Evolutionary conservation across 92 coral and sea anemone species (phyloP).

Genomic region (Micromussa lordhowensis): DNA sequence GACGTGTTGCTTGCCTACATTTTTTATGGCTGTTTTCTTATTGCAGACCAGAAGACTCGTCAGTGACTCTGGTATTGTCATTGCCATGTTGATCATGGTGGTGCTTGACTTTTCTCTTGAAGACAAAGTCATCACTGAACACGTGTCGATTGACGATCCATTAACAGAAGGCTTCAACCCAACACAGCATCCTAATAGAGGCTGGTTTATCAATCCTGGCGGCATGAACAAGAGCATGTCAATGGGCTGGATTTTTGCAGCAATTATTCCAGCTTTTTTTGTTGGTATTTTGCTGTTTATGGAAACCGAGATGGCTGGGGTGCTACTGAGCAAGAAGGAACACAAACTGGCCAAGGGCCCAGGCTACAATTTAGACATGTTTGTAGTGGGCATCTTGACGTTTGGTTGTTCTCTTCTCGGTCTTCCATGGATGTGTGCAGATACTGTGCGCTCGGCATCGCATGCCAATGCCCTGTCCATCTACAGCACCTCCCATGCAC

Average conservation of each 20-base stretch:
- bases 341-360: conserved; percentile 83
- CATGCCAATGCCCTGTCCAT: conserved; percentile 90
- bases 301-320: conserved; percentile 98
- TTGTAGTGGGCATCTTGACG: conserved; percentile 83
- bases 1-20: too few species aligned
- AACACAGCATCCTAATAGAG: conserved; percentile 72
- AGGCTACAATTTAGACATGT: conserved; percentile 88
- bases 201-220: conserved; percentile 91
- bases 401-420: conserved; percentile 91
- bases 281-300: conserved; percentile 85
- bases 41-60: conserved; percentile 86
- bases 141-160: conserved; percentile 68
- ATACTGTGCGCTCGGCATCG: conserved; percentile 93
- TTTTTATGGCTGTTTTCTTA: background rate
- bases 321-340: conserved; percentile 91
- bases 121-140: conserved; percentile 78
- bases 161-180: conserved; percentile 73
- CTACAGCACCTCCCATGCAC: conserved; percentile 97
- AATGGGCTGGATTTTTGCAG: conserved; percentile 93
- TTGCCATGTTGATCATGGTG: conserved; percentile 85
- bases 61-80: conserved; percentile 90
- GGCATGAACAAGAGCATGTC: conserved; percentile 69
- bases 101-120: conserved; percentile 68
- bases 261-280: conserved; percentile 92
- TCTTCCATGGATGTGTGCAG: conserved; percentile 98